Evolutionary conservation across 1,140 invertebrate species (phyloP).

Genomic region (Battus philenor): DNA sequence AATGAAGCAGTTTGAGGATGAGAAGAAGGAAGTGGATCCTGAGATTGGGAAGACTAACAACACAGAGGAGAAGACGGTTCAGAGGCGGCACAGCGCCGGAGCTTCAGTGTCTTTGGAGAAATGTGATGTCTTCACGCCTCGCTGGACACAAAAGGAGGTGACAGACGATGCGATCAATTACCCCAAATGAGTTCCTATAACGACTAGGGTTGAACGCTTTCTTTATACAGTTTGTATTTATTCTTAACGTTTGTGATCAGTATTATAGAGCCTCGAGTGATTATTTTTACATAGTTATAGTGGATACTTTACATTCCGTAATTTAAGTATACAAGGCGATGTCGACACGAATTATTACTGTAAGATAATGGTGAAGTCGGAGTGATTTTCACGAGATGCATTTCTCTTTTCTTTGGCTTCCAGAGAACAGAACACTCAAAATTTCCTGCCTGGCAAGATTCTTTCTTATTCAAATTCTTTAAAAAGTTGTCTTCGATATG

Average conservation of each 20-base stretch:
- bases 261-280: constrained; percentile 39
- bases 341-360: constrained; percentile 16
- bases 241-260: constrained; percentile 36
- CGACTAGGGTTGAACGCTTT: neutral
- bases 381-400: no score
- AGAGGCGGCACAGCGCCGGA: constrained; percentile 57
- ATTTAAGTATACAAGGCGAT: constrained; percentile 29
- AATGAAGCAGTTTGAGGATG: constrained; percentile 78
- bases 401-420: no score
- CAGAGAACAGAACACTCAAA: no score
- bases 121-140: constrained; percentile 33
- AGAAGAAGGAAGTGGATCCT: constrained; percentile 58
- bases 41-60: constrained; percentile 41
- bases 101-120: constrained; percentile 55
- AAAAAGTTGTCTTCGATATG: no score
- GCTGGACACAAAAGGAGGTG: constrained; percentile 34
- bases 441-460: no score
- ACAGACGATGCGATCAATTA: constrained; percentile 22
- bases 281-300: constrained; percentile 23
- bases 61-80: constrained; percentile 37
- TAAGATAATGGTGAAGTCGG: no score
- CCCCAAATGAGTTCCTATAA: constrained; percentile 4
- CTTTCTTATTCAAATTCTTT: no score
- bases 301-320: constrained; percentile 40
- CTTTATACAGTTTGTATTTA: constrained; percentile 10